phyloP scores from a whole-genome alignment of 37 sponge, comb jelly and placozoan species.

The Geodia barretti region DNA sequence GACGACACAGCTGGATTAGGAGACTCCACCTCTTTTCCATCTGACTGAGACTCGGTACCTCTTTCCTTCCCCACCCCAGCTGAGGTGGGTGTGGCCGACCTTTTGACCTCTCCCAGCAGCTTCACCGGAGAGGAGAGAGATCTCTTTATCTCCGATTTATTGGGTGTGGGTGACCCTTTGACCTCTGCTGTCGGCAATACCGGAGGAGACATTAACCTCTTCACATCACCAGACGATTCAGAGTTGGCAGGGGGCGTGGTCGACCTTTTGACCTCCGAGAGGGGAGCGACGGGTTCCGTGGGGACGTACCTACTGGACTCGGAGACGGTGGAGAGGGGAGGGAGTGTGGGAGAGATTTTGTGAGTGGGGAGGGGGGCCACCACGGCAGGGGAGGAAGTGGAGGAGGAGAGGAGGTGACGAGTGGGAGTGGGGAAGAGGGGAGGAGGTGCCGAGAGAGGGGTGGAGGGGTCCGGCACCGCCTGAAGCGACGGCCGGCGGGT shows the following conservation, averaged over 20 bases:
- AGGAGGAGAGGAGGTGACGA: slow-evolving; percentile 3
- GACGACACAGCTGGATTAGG: neutral
- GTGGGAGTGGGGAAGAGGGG: neutral
- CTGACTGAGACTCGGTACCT: too few species aligned
- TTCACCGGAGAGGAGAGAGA: neutral
- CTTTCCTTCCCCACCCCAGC: too few species aligned
- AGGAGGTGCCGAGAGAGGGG: neutral
- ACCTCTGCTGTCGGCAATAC: neutral
- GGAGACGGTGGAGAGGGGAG: slow-evolving; percentile 15
- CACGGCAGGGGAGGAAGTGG: neutral
- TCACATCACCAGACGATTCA: neutral
- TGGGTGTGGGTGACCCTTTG: neutral
- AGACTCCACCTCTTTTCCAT: too few species aligned
- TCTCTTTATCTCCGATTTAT: neutral
- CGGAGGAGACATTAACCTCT: neutral
- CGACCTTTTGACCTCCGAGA: neutral
- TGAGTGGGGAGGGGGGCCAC: neutral
- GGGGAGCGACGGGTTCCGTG: slow-evolving; percentile 14
- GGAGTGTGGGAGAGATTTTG: neutral
- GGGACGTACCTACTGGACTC: slow-evolving; percentile 24
- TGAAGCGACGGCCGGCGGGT: neutral
- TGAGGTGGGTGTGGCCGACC: neutral
- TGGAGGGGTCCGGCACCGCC: neutral
- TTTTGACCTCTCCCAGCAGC: neutral
- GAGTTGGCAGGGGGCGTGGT: neutral